Conservation (phyloP, 2,113 vertebrate genomes). For the Myodes glareolus region DNA sequence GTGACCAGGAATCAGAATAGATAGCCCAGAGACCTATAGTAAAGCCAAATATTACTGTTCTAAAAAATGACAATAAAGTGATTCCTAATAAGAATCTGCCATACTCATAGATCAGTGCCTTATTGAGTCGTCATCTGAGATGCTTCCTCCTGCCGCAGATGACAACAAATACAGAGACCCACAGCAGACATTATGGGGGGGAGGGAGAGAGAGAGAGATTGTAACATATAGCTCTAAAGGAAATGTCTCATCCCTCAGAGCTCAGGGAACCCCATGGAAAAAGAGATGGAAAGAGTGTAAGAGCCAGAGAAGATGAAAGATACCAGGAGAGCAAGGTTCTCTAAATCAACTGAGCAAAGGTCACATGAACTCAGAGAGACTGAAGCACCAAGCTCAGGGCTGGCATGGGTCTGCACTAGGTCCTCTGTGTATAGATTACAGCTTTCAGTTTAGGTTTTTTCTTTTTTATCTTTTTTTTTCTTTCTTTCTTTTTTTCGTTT, state of each 20-base stretch:
- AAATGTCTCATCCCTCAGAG: neutral
- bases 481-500: too few species aligned
- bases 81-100: neutral
- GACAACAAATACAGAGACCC: neutral
- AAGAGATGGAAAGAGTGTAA: neutral
- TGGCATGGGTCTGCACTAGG: neutral
- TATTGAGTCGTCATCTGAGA: neutral
- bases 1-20: neutral
- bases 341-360: neutral
- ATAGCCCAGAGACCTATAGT: neutral
- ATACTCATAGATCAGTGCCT: neutral
- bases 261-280: neutral
- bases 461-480: too few species aligned
- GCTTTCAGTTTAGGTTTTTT: neutral
- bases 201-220: neutral
- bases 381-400: neutral
- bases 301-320: neutral
- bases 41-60: neutral
- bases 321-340: neutral
- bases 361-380: neutral
- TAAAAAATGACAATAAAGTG: neutral
- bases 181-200: neutral
- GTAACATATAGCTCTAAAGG: neutral
- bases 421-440: neutral
- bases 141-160: neutral